Evolutionary conservation across 2,113 vertebrate species (phyloP).

Genomic region (Furnarius figulus): DNA sequence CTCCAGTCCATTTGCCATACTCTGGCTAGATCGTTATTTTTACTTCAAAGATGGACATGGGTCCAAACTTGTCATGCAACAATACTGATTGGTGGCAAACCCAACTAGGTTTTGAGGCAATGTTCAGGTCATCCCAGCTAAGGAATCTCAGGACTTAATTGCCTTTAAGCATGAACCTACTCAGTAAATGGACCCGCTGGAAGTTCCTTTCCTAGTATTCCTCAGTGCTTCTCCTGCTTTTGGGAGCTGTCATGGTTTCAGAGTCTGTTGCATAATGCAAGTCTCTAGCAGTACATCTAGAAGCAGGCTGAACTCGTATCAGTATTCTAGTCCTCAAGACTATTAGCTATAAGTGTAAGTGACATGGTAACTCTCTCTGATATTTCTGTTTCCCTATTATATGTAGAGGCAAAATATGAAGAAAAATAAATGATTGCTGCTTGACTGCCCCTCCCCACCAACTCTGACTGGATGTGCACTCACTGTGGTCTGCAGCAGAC

Average conservation of each 20-base stretch:
- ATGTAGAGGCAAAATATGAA: background rate
- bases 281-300: background rate
- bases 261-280: background rate
- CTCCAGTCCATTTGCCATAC: background rate
- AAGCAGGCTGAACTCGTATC: background rate
- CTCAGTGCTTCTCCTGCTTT: background rate
- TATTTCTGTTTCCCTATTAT: background rate
- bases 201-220: background rate
- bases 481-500: background rate
- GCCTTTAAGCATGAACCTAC: background rate
- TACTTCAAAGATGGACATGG: background rate
- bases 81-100: background rate
- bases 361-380: background rate
- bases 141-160: background rate
- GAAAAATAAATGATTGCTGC: background rate
- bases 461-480: background rate
- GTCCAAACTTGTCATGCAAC: background rate
- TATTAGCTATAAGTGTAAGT: background rate
- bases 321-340: background rate
- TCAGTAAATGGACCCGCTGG: background rate
- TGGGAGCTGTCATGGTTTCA: background rate
- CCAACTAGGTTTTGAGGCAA: background rate
- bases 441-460: background rate
- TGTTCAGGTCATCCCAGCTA: background rate
- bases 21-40: background rate